Evolutionary conservation across 2,888 invertebrate species (phyloP).

Genomic region (Microplitis deprimator): DNA sequence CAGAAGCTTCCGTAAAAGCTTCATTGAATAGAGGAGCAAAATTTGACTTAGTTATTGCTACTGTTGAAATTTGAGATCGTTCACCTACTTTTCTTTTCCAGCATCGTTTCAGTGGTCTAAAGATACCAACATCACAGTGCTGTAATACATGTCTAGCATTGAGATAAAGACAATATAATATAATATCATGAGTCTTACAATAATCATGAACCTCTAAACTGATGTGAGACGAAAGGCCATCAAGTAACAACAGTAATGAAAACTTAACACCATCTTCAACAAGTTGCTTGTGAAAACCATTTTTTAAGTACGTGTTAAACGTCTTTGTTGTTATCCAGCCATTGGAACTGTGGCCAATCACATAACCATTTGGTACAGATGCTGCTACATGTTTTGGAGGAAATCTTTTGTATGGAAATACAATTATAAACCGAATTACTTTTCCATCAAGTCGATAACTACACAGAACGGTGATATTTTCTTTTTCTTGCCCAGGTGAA

Average conservation of each 20-base stretch:
- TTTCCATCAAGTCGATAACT: slow-evolving; percentile 3
- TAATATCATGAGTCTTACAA: slow-evolving; percentile 41
- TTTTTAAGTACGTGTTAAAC: slow-evolving; percentile 47
- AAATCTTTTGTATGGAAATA: slow-evolving; percentile 45
- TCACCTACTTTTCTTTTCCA: slow-evolving; percentile 46
- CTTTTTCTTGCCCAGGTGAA: slow-evolving; percentile 38
- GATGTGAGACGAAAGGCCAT: neutral
- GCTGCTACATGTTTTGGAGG: slow-evolving; percentile 37
- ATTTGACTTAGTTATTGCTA: slow-evolving; percentile 24
- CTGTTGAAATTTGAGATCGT: slow-evolving; percentile 37
- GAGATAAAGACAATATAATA: slow-evolving; percentile 50
- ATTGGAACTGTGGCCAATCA: slow-evolving; percentile 40
- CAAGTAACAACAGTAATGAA: slow-evolving; percentile 11
- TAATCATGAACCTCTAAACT: slow-evolving; percentile 11
- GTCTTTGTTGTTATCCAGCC: slow-evolving; percentile 46
- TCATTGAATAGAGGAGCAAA: slow-evolving; percentile 35
- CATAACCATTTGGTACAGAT: slow-evolving; percentile 40
- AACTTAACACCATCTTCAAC: slow-evolving; percentile 25
- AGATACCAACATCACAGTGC: slow-evolving; percentile 54
- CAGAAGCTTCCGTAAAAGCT: slow-evolving; percentile 32
- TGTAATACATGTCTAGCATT: slow-evolving; percentile 53
- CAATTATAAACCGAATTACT: slow-evolving; percentile 37
- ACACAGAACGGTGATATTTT: slow-evolving; percentile 39
- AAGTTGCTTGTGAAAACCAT: slow-evolving; percentile 44
- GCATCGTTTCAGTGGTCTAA: slow-evolving; percentile 48